These are phyloP conservation scores for Leguminivora glycinivorella DNA, from an alignment of 1,140 invertebrate species.

Conservation along the genomic window DNA sequence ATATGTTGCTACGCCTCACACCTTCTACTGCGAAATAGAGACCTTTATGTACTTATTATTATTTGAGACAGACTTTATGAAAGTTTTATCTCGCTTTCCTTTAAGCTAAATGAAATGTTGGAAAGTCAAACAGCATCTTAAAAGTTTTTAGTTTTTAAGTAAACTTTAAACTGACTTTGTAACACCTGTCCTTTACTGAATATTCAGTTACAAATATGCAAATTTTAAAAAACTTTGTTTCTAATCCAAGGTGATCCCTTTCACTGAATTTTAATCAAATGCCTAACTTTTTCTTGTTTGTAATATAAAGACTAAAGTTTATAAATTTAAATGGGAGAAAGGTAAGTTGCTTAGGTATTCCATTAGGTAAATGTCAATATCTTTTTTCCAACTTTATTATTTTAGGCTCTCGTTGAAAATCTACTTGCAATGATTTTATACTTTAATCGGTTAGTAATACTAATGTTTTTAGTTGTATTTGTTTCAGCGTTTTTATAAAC, in stretches of 20 bases:
- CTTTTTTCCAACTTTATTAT: neutral
- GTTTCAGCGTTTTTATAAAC: too few species aligned
- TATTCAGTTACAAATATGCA: constrained; percentile 7
- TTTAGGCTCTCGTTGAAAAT: neutral
- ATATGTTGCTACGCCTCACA: too few species aligned
- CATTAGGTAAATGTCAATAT: neutral
- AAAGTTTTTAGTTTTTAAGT: neutral
- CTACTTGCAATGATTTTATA: too few species aligned
- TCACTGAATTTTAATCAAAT: constrained; percentile 17
- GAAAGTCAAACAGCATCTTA: neutral
- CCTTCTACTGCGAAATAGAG: too few species aligned
- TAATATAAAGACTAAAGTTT: neutral
- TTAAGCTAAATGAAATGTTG: neutral
- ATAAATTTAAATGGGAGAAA: neutral
- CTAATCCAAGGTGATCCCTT: constrained; percentile 26
- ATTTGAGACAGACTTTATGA: too few species aligned
- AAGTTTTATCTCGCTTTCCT: neutral
- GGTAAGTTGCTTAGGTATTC: neutral
- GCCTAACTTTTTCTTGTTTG: neutral
- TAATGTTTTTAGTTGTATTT: too few species aligned
- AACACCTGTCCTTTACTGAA: neutral
- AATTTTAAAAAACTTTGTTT: constrained; percentile 11
- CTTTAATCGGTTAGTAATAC: too few species aligned
- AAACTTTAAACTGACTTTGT: constrained; percentile 13
- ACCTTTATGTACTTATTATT: too few species aligned